These are phyloP conservation scores for Margarornis squamiger DNA, from an alignment of 2,797 vertebrate species.

Conservation along the genomic window DNA sequence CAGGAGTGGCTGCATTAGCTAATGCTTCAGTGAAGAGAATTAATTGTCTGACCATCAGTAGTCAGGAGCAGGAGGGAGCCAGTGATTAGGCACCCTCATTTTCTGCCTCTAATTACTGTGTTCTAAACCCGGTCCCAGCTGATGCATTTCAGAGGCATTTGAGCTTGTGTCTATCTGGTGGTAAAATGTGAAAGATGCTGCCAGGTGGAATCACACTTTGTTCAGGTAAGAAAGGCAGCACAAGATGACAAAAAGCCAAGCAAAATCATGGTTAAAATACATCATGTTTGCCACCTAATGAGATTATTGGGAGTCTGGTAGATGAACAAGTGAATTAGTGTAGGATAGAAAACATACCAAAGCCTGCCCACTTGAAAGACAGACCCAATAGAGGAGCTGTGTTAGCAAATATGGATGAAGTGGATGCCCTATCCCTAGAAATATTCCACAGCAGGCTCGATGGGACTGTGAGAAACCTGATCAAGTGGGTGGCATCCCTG, in stretches of 20 bases:
- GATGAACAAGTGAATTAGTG: background rate
- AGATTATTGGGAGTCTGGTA: background rate
- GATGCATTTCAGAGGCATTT: background rate
- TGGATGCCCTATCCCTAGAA: background rate
- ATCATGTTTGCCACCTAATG: background rate
- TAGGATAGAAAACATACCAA: background rate
- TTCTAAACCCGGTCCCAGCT: slow-evolving; percentile 21
- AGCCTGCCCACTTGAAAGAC: background rate
- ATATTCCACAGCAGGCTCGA: background rate
- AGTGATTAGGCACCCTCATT: slow-evolving; percentile 56
- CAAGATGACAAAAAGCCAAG: background rate
- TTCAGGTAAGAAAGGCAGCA: background rate
- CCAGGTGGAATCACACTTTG: background rate
- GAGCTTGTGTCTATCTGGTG: background rate
- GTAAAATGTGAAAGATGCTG: background rate
- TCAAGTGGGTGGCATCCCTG: background rate
- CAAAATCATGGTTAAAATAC: background rate
- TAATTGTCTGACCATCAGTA: slow-evolving; percentile 62
- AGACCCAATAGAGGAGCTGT: background rate
- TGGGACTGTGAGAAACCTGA: background rate
- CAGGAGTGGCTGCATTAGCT: background rate
- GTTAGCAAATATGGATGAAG: background rate
- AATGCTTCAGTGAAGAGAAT: slow-evolving; percentile 32
- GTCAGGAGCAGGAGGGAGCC: slow-evolving; percentile 29
- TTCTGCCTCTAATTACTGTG: slow-evolving; percentile 60